A percentile compares a stretch with the other conserved stretches of the same genome.
Conservation (phyloP, 2,797 vertebrate genomes). For the Dallia pectoralis region DNA sequence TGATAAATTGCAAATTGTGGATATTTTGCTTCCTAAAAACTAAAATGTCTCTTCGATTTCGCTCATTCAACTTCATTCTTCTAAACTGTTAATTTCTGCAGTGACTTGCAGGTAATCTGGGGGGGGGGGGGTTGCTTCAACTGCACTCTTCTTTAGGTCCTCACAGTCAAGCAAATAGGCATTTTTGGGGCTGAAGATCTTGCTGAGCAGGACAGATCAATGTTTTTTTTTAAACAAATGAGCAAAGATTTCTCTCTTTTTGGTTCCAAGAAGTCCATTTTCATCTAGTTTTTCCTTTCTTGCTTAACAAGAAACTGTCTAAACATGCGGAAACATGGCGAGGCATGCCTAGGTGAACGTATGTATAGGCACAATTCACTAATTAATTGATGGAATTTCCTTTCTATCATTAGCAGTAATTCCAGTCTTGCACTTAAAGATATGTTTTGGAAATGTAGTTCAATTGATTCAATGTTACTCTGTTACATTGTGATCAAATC, state of each 20-base stretch:
- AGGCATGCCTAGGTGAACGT: slow-evolving; percentile 7
- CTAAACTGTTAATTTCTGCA: too few relatives aligned
- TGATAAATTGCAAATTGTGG: too few relatives aligned
- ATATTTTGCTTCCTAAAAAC: too few relatives aligned
- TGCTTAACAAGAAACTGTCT: slow-evolving; percentile 24
- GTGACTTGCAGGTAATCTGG: not conserved
- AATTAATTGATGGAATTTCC: not conserved
- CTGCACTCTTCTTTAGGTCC: slow-evolving; percentile 42
- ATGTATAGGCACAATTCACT: not conserved
- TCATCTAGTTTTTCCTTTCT: slow-evolving; percentile 45
- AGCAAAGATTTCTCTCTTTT: slow-evolving; percentile 54
- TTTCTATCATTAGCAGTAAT: not conserved
- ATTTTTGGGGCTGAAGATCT: slow-evolving; percentile 53
- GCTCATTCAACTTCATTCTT: too few relatives aligned
- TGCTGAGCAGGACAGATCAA: slow-evolving; percentile 64
- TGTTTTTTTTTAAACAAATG: slow-evolving; percentile 65
- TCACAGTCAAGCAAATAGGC: slow-evolving; percentile 56
- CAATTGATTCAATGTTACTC: slow-evolving; percentile 1
- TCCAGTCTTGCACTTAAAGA: not conserved
- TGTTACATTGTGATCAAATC: not conserved
- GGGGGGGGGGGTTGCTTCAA: slow-evolving; percentile 28
- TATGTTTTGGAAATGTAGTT: not conserved
- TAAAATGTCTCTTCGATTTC: too few relatives aligned
- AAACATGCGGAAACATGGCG: slow-evolving; percentile 37
- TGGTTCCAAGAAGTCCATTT: slow-evolving; percentile 48